Base-by-base conservation (phyloP, 2,888 invertebrate genomes). In the Erebia palarica region DNA sequence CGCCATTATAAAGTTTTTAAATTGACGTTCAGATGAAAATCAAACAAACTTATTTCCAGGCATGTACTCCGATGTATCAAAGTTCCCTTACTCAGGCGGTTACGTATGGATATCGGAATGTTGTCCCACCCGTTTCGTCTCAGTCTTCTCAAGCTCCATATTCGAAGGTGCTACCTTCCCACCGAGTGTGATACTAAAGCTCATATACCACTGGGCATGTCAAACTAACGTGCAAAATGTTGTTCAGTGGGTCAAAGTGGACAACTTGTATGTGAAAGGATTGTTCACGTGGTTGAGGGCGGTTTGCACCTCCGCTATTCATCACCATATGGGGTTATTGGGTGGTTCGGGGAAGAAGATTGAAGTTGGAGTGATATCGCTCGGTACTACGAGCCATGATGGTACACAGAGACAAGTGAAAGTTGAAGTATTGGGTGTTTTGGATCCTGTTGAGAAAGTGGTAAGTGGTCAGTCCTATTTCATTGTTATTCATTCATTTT, bases 41-140 rank as follows among this genome's bases (percentile, higher is more conserved):
- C 47, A 16, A 47, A 42, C 11, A 16, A 47, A 13, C n/a, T 57
- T 77, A 42, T 63, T 82, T 83, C 8, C 80, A 95, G 96, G 96
- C 66, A 97, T 97, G 95, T 97, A 97, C 86, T 97, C 97, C 0
- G 97, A 98, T 84, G 96, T 96, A 0, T 94, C 96, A 0, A 97
- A 97, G 78, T 97, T 97, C 84, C 97, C 97, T 0, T 97, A 96
- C 85, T 97, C 97, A 0, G 98, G 98, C 0, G 98, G 98, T 51
- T 98, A 98, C 82, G 97, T 98, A 1, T 98, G 98, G 98, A 97
- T 98, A 77, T 96, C 96, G 0, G 96, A 97, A 75, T 98, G 97
- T 83, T 98, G 98, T 79, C 96, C 97, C 0, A 96, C 96, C 10
- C 95, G 96, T 63, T 97, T 97, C 83, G 96, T 97, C 5, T 98